Conservation (phyloP, 2,888 invertebrate species). For the Idaea dimidiata region DNA sequence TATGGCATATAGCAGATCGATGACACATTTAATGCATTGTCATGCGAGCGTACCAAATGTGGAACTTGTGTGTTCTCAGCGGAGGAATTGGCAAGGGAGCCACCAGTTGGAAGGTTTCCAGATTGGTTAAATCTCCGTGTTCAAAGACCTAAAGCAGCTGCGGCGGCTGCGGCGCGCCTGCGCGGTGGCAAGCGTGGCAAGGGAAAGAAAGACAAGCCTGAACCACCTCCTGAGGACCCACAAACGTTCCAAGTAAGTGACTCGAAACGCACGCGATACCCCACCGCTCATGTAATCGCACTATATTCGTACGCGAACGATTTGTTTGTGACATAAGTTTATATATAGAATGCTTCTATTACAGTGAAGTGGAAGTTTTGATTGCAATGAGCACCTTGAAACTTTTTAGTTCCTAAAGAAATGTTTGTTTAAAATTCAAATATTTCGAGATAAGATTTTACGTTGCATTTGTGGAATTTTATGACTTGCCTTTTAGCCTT, state of each 20-base stretch:
- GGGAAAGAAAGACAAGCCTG: conserved; percentile 39
- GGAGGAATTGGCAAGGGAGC: conserved; percentile 70
- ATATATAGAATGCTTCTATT: conserved; percentile 28
- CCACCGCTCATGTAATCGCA: conserved; percentile 19
- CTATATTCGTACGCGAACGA: conserved; percentile 42
- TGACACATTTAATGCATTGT: conserved; percentile 37
- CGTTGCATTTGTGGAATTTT: conserved; percentile 2
- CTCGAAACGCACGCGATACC: conserved; percentile 36
- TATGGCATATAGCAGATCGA: conserved; percentile 41
- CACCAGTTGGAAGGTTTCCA: conserved; percentile 66
- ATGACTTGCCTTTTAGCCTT: not conserved
- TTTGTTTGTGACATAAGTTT: conserved; percentile 34
- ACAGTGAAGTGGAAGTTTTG: conserved; percentile 23
- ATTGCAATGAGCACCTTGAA: conserved; percentile 33
- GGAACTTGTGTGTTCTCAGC: conserved; percentile 51
- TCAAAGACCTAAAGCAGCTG: conserved; percentile 59
- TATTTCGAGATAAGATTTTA: not conserved
- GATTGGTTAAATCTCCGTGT: conserved; percentile 71
- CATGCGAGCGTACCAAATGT: conserved; percentile 34
- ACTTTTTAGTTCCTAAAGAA: conserved; percentile 29
- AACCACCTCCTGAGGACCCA: conserved; percentile 31
- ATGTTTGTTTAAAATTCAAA: not conserved
- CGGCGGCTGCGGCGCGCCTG: conserved; percentile 52
- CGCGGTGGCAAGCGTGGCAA: conserved; percentile 62
- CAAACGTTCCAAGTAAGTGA: conserved; percentile 69